Evolutionary conservation across 2,888 invertebrate genomes (phyloP), one percentile per base, ranked within the genome.

Genomic region (Platerodrilus igneus): DNA sequence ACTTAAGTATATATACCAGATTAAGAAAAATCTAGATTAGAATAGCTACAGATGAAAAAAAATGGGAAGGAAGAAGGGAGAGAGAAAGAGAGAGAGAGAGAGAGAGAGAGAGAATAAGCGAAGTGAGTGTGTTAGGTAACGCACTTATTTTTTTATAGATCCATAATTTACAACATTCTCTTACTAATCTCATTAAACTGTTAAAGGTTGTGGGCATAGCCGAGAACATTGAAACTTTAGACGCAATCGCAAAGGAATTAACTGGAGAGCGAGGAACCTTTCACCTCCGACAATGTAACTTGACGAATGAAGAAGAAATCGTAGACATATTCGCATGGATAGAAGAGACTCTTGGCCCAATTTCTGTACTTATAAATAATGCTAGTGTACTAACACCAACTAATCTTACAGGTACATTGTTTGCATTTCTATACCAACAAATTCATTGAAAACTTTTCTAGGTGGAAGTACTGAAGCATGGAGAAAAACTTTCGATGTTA

Each of bases 401-500:
- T 8, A 44, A 19, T 33, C 29, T 44, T 10, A 40, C 31, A 39
- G 35, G 43, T 43, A 3, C 21, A 21, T 5, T 21, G 3, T 21
- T 8, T 9, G 9, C 21, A n/a, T 3, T 4, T 5, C 21, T n/a
- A n/a, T 21, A 4, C 5, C 19, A 19, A 6, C 19, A 19, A 7
- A 19, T 7, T 19, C 4, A 23, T 13, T 15, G 23, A 23, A 28
- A n/a, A 17, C 5, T 20, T 9, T 37, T 43, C 18, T 18, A 44
- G 49, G 48, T 15, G 59, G 59, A 3, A 45, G 54, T 20, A 47
- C 53, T 4, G 41, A 44, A 4, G 40, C 39, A 3, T 59, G 59
- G 58, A 52, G 46, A 25, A 35, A 46, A 22, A 47, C 58, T 4
- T 30, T 59, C 5, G 55, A 59, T 36, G 51, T 56, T 7, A 59